A percentile compares a stretch with the other conserved stretches of the same genome.
Conservation (phyloP, 2,888 invertebrate genomes). For the Eubasilissa splendida region DNA sequence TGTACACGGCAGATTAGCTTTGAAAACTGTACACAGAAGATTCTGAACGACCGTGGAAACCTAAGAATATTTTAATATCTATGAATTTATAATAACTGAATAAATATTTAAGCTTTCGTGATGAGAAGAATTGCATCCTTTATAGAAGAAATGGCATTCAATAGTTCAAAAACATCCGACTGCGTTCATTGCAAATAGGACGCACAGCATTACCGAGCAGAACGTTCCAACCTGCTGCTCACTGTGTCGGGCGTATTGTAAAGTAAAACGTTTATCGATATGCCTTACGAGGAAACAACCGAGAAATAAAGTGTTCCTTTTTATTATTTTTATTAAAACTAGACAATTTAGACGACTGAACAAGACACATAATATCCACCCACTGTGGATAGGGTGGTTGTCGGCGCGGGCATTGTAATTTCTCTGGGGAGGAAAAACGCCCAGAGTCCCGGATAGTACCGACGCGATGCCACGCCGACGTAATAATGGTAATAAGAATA, state of each 20-base stretch:
- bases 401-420: slow-evolving; percentile 53
- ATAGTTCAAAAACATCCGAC: slow-evolving; percentile 46
- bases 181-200: slow-evolving; percentile 27
- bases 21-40: too few species aligned
- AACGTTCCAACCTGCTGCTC: background rate
- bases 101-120: background rate
- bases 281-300: background rate
- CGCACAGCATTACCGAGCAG: background rate
- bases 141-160: slow-evolving; percentile 37
- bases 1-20: too few species aligned
- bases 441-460: slow-evolving; percentile 38
- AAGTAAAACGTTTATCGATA: slow-evolving; percentile 22
- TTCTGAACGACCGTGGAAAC: too few species aligned
- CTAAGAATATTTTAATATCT: too few species aligned
- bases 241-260: background rate
- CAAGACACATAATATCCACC: slow-evolving; percentile 9
- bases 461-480: slow-evolving; percentile 5
- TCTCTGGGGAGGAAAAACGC: slow-evolving; percentile 53
- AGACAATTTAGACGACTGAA: slow-evolving; percentile 23
- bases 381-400: slow-evolving; percentile 42
- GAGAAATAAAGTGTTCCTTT: slow-evolving; percentile 20
- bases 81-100: too few species aligned
- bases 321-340: slow-evolving; percentile 15
- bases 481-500: slow-evolving; percentile 54
- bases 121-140: background rate